Conservation (phyloP, 2,797 vertebrate species). For the Rhinoraja longicauda region DNA sequence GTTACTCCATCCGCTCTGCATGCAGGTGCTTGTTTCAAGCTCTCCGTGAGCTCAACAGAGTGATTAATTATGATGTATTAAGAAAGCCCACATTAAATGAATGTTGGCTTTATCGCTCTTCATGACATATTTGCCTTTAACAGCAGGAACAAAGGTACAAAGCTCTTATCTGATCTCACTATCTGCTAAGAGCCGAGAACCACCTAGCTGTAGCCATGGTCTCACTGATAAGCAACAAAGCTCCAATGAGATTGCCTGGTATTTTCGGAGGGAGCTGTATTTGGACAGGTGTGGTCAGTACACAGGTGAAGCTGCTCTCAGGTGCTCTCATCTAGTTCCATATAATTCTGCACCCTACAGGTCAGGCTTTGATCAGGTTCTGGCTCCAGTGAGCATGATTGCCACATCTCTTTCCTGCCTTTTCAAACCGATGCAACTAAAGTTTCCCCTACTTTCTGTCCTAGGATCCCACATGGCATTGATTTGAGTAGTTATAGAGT, state of each 20-base stretch:
- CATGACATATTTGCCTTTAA: neutral
- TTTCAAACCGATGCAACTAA: neutral
- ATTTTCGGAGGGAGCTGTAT: neutral
- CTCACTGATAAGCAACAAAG: neutral
- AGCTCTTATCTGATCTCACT: neutral
- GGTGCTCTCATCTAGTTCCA: neutral
- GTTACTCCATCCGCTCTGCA: too few species aligned
- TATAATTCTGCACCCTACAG: neutral
- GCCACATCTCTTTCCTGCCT: too few species aligned
- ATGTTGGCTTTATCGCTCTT: neutral
- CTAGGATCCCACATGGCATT: neutral
- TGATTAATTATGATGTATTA: constrained; percentile 1
- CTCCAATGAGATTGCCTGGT: neutral
- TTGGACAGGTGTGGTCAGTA: neutral
- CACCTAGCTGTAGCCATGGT: neutral
- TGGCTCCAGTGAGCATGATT: neutral
- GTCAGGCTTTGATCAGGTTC: neutral
- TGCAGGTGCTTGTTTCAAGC: neutral
- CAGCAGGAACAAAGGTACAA: neutral
- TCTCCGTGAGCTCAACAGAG: neutral
- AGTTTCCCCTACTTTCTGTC: neutral
- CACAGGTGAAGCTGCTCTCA: neutral
- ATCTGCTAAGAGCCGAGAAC: neutral
- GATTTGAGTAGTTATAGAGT: neutral
- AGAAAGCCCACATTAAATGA: neutral